Base-by-base conservation (phyloP, 2,113 vertebrate species). In the Myocastor coypus region DNA sequence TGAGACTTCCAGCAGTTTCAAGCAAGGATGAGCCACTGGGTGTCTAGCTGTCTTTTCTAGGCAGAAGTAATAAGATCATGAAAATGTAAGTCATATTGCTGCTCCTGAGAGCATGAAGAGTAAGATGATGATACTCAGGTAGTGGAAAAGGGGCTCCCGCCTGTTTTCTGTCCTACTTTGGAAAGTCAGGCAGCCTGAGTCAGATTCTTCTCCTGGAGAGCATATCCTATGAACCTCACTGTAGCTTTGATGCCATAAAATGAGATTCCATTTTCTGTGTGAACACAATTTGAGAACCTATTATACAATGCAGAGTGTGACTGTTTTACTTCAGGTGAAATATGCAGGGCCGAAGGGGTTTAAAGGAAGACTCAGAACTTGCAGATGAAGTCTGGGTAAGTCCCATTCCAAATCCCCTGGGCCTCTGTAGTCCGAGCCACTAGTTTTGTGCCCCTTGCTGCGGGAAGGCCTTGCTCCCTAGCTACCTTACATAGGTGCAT, bases 381-480 rank as follows among this genome's bases (percentile, higher is more conserved):
- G 1, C 24, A 59, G n/a, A 75, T n/a, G 20, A 19, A 63, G 14
- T 59, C 68, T 61, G 42, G 66, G 10, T 63, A 73, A 69, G 16
- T 57, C 12, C 24, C 71, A 20, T 1, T 8, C 20, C 24, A 87
- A 40, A 61, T 52, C 30, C 64, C 55, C 34, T 40, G 14, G 13
- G 11, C 28, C 78, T 5, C 1, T 32, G 52, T 77, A 52, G 13
- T 66, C 46, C 24, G 8, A 0, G 7, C 52, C 32, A 13, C 52
- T 20, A 13, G 1, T 28, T 4, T 34, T 2, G 1, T 0, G 0
- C 11, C 32, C 16, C 16, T 46, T 28, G 3, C 20, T 16, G 22
- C 28, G 3, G 12, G 7, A 19, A 80, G 68, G 9, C 19, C 12
- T 0, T 14, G 71, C 12, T 68, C 71, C 24, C 20, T 4, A 2